phyloP scores from a whole-genome alignment of 2,113 vertebrate species.

The Neolamprologus variostigma region DNA sequence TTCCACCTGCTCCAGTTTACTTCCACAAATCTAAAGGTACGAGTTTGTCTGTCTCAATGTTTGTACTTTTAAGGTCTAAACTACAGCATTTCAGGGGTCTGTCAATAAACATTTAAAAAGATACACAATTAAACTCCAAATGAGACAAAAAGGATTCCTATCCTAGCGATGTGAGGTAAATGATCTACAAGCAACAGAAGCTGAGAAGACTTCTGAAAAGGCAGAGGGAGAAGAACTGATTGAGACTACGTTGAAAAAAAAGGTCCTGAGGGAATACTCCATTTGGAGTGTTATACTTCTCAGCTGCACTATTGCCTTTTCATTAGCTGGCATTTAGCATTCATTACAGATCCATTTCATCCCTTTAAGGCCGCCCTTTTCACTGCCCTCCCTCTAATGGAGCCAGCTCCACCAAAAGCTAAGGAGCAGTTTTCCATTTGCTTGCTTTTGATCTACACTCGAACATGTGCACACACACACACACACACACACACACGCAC shows the following conservation, averaged over 20 bases:
- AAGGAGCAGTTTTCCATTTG: slow-evolving; percentile 9
- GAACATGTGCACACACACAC: rapidly evolving
- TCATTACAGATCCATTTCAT: slow-evolving; percentile 55
- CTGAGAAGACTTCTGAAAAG: background rate
- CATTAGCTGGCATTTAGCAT: slow-evolving; percentile 49
- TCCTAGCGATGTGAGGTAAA: background rate
- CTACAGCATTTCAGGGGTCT: background rate
- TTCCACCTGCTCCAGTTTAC: background rate
- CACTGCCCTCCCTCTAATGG: slow-evolving; percentile 44
- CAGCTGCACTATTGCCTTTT: slow-evolving; percentile 44
- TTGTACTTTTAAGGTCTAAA: background rate
- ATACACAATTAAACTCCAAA: background rate
- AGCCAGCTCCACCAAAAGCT: slow-evolving; percentile 21
- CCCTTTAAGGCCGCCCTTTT: slow-evolving; percentile 44
- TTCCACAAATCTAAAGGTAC: background rate
- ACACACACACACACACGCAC: background rate
- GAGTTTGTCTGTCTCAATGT: background rate
- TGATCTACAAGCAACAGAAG: background rate
- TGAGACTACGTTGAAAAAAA: background rate
- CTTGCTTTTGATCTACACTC: slow-evolving; percentile 14
- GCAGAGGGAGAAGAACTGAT: background rate
- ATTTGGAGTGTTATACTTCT: slow-evolving; percentile 21
- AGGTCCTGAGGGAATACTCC: background rate
- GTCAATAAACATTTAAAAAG: background rate
- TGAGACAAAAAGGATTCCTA: background rate